These are phyloP conservation scores for Zootermopsis nevadensis DNA, from an alignment of 2,888 invertebrate genomes.

Conservation along the genomic window DNA sequence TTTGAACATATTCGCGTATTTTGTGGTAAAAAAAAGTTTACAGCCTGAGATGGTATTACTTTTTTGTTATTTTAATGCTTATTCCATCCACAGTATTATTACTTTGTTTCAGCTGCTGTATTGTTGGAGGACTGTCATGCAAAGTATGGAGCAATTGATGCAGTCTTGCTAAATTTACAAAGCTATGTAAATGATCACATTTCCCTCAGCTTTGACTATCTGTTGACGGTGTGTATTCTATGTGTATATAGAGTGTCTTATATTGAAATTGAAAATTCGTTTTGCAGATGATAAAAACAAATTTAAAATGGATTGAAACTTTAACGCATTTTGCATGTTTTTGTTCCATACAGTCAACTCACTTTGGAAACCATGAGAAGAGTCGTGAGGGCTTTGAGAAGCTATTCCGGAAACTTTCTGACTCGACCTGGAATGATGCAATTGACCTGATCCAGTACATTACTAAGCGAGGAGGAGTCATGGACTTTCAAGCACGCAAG, in stretches of 20 bases:
- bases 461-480: constrained; percentile 75
- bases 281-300: too few relatives aligned
- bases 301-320: not conserved
- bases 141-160: constrained; percentile 70
- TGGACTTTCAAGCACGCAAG: constrained; percentile 63
- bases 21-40: too few relatives aligned
- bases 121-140: constrained; percentile 70
- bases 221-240: constrained; percentile 67
- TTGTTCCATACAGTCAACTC: constrained; percentile 66
- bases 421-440: constrained; percentile 78
- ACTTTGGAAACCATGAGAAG: constrained; percentile 81
- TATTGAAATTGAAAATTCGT: too few relatives aligned
- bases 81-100: too few relatives aligned
- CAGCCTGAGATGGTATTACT: too few relatives aligned
- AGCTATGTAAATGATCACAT: constrained; percentile 74
- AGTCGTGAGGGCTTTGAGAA: constrained; percentile 82
- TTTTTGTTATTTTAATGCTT: too few relatives aligned
- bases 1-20: too few relatives aligned
- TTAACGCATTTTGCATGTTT: not conserved
- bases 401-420: constrained; percentile 78
- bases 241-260: too few relatives aligned
- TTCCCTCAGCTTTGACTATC: constrained; percentile 78
- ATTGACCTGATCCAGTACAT: constrained; percentile 83
- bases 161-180: constrained; percentile 61
- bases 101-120: constrained; percentile 25